Conservation (phyloP, 2,797 vertebrate genomes). For the Microctenopoma steveboyesi region DNA sequence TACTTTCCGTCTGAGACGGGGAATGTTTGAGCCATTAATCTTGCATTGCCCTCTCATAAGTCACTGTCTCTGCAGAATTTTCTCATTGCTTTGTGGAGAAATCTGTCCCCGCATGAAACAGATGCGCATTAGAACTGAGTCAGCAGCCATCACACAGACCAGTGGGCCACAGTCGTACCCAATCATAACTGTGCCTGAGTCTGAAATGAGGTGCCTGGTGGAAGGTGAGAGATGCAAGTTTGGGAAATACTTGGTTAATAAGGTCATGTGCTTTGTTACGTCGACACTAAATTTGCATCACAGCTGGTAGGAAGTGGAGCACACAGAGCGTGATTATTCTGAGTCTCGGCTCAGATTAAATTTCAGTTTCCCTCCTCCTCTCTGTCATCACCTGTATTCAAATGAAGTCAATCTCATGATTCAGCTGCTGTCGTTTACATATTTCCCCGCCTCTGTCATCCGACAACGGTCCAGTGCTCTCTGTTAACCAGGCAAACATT, state of each 20-base stretch:
- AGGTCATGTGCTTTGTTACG: neutral
- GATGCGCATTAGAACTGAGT: conserved; percentile 53
- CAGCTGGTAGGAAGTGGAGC: neutral
- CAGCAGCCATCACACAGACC: conserved; percentile 58
- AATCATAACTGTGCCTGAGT: conserved; percentile 18
- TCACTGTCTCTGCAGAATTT: conserved; percentile 38
- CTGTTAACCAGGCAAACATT: too few species aligned
- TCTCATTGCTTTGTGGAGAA: conserved; percentile 34
- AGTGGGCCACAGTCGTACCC: conserved; percentile 33
- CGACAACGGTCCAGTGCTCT: too few species aligned
- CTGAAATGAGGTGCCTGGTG: conserved; percentile 42
- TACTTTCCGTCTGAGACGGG: conserved; percentile 17
- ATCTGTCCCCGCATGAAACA: conserved; percentile 40
- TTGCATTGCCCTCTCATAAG: conserved; percentile 39
- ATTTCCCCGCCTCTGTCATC: neutral
- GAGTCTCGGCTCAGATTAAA: neutral
- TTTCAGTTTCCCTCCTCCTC: too few species aligned
- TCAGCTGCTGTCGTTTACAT: neutral
- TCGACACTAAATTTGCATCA: neutral
- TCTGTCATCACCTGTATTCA: too few species aligned
- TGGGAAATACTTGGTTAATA: neutral
- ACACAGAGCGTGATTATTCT: too few species aligned
- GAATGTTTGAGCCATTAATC: conserved; percentile 40
- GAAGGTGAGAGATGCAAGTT: conserved; percentile 50
- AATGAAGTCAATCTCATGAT: neutral